Percentiles rank a stretch among this genome's conserved stretches.
phyloP scores from a whole-genome alignment of 35 echinoderm and acorn worm genomes.

The Apostichopus parvimensis region DNA sequence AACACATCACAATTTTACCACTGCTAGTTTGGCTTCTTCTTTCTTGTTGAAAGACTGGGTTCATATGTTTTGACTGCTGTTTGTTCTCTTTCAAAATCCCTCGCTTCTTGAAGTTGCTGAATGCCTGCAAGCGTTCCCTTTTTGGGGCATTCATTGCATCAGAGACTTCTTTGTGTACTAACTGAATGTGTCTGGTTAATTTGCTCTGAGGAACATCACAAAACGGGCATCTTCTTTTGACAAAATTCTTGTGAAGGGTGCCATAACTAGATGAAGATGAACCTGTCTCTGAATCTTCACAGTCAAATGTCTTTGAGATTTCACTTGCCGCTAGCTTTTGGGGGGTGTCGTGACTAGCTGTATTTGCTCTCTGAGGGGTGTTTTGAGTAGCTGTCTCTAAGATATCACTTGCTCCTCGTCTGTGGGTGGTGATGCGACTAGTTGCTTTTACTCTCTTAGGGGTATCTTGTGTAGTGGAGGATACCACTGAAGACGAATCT shows the following conservation, averaged over 20 bases:
- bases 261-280: neutral
- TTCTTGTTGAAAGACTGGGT: conserved; percentile 44
- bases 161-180: conserved; percentile 38
- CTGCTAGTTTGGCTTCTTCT: neutral
- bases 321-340: neutral
- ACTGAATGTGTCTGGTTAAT: conserved; percentile 42
- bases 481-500: too few species aligned
- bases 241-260: neutral
- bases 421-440: neutral
- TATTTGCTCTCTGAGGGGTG: too few species aligned
- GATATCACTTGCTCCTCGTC: neutral
- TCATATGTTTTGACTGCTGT: conserved; percentile 30
- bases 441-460: too few species aligned
- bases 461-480: too few species aligned
- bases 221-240: conserved; percentile 34
- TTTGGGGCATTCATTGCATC: conserved; percentile 34
- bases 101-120: conserved; percentile 35
- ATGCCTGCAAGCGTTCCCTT: conserved; percentile 19
- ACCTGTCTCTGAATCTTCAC: neutral
- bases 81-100: conserved; percentile 60
- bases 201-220: conserved; percentile 36
- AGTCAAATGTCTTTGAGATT: too few species aligned
- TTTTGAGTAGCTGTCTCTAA: too few species aligned
- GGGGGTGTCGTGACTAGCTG: too few species aligned
- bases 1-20: conserved; percentile 47